Conservation (phyloP, 2,797 vertebrate genomes). For the Cuculus canorus region DNA sequence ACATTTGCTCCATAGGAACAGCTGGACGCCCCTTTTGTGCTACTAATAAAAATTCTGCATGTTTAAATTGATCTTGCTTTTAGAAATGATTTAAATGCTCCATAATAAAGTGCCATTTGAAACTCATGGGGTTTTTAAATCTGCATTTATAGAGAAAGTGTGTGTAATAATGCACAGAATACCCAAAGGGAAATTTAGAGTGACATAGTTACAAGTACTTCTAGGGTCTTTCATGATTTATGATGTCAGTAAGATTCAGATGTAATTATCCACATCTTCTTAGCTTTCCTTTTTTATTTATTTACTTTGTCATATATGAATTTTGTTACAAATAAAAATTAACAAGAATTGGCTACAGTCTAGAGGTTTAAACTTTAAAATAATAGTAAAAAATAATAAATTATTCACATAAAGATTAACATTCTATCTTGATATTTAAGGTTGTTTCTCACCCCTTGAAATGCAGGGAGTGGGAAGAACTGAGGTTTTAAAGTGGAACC, state of each 20-base stretch:
- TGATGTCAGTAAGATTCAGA: slow-evolving; percentile 19
- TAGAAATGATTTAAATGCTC: slow-evolving; percentile 71
- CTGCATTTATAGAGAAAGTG: slow-evolving; percentile 54
- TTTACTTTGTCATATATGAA: slow-evolving; percentile 46
- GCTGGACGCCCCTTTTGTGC: slow-evolving; percentile 48
- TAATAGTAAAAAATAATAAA: slow-evolving; percentile 5
- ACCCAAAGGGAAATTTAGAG: slow-evolving; percentile 54
- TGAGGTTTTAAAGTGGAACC: not conserved
- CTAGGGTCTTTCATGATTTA: slow-evolving; percentile 65
- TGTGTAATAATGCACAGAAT: slow-evolving; percentile 59
- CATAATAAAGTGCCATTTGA: slow-evolving; percentile 70
- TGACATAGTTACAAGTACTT: slow-evolving; percentile 69
- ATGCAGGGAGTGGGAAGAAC: not conserved
- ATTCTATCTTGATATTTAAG: not conserved
- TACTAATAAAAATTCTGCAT: slow-evolving; percentile 56
- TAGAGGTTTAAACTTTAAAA: slow-evolving; percentile 38
- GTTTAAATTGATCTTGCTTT: slow-evolving; percentile 56
- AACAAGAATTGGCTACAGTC: not conserved
- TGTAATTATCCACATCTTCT: slow-evolving; percentile 25
- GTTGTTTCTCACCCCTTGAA: slow-evolving; percentile 11
- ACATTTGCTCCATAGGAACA: slow-evolving; percentile 18
- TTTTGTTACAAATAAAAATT: slow-evolving; percentile 42
- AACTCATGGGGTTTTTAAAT: slow-evolving; percentile 57
- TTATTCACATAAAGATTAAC: slow-evolving; percentile 15
- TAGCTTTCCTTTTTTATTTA: not conserved